These are phyloP conservation scores for Notamacropus eugenii DNA, from an alignment of 2,797 vertebrate genomes.

Conservation along the genomic window DNA sequence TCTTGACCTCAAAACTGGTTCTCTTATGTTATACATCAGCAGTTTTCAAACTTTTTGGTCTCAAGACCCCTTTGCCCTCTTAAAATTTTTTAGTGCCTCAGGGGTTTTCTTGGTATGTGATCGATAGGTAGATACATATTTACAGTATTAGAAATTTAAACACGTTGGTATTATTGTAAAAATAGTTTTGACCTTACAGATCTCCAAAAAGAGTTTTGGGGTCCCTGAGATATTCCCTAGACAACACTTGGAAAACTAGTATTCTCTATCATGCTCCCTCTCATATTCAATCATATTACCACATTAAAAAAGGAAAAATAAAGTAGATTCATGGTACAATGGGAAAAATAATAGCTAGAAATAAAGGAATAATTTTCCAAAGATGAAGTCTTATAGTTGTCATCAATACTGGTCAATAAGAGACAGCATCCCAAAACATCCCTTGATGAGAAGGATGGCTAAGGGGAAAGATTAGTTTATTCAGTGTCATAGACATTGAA, in stretches of 20 bases:
- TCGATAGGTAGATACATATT: background rate
- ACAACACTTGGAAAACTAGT: background rate
- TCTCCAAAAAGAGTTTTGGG: background rate
- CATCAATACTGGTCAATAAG: background rate
- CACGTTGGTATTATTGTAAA: background rate
- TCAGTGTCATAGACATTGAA: background rate
- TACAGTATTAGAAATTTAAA: background rate
- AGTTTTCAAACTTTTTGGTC: background rate
- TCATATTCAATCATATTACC: background rate
- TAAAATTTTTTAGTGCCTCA: background rate
- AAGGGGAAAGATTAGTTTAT: background rate
- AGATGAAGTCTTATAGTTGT: background rate
- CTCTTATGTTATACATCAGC: background rate
- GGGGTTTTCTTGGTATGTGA: background rate
- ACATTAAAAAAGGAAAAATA: conserved; percentile 21
- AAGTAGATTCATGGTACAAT: background rate
- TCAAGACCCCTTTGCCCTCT: background rate
- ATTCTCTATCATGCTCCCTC: background rate
- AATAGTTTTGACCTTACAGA: background rate
- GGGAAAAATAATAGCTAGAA: background rate
- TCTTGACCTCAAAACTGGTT: background rate
- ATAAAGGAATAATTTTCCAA: conserved; percentile 4
- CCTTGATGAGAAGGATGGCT: background rate
- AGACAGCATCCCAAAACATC: background rate
- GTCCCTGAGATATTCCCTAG: background rate